Evolutionary conservation across 2,888 invertebrate species (phyloP).

Genomic region (Synergus laeviventris): DNA sequence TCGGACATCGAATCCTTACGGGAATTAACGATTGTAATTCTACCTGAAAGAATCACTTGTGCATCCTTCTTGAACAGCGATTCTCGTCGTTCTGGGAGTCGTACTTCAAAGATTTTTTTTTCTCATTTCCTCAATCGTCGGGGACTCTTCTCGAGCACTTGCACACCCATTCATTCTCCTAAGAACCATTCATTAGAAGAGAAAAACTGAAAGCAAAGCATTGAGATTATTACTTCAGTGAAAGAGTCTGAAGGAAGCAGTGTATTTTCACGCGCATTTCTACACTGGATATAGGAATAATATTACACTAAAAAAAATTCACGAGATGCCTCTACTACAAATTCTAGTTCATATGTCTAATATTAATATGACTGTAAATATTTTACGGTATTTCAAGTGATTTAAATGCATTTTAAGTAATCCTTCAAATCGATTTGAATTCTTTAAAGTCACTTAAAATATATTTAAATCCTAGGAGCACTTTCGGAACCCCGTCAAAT

Average conservation of each 20-base stretch:
- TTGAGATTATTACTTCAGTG: slow-evolving; percentile 28
- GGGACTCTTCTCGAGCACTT: slow-evolving; percentile 22
- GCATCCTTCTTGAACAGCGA: background rate
- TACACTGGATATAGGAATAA: background rate
- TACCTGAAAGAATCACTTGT: background rate
- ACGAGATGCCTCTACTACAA: too few species aligned
- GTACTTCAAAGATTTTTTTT: slow-evolving; percentile 11
- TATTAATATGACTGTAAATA: too few species aligned
- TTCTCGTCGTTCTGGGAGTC: slow-evolving; percentile 32
- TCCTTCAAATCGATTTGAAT: too few species aligned
- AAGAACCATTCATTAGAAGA: slow-evolving; percentile 17
- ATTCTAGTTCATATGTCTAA: too few species aligned
- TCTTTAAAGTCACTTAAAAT: too few species aligned
- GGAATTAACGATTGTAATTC: slow-evolving; percentile 18
- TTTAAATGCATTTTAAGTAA: too few species aligned
- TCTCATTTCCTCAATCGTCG: background rate
- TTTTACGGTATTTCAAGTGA: too few species aligned
- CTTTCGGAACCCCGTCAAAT: too few species aligned
- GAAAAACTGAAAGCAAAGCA: slow-evolving; percentile 5
- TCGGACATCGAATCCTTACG: background rate
- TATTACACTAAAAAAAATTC: too few species aligned
- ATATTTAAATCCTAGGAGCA: too few species aligned
- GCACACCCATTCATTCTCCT: slow-evolving; percentile 16
- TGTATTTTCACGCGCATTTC: slow-evolving; percentile 10
- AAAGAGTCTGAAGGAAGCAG: background rate